Evolutionary conservation across 2,113 vertebrate genomes (phyloP).

Genomic region (Callorhinus ursinus): DNA sequence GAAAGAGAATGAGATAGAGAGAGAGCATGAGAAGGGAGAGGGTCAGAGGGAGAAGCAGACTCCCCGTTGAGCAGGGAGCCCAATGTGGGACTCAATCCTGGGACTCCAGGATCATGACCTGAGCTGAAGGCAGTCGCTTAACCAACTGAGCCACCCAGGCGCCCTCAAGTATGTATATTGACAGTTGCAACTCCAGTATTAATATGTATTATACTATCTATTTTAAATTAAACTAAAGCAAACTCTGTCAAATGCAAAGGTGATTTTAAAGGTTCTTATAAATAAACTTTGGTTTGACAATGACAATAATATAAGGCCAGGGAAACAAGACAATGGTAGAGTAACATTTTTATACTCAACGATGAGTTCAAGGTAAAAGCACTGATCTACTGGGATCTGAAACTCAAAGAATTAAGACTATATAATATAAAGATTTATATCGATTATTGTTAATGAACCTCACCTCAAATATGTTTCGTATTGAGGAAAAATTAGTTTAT

Average conservation of each 20-base stretch:
- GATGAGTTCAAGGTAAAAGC: not conserved
- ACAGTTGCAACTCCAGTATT: not conserved
- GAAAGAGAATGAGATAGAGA: too few relatives aligned
- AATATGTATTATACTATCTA: too few relatives aligned
- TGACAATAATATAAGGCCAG: not conserved
- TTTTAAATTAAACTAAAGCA: not conserved
- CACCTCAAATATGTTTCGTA: not conserved
- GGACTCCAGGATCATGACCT: too few relatives aligned
- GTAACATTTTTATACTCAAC: not conserved
- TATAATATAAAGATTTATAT: not conserved
- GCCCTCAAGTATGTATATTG: not conserved
- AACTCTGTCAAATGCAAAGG: not conserved
- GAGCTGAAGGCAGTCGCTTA: too few relatives aligned
- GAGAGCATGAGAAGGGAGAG: too few relatives aligned
- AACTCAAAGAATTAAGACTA: not conserved
- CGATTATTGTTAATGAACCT: not conserved
- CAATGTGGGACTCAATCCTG: too few relatives aligned
- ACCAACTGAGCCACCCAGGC: too few relatives aligned
- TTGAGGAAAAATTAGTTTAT: not conserved
- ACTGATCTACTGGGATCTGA: not conserved
- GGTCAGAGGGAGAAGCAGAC: too few relatives aligned
- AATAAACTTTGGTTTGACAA: not conserved
- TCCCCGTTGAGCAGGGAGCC: too few relatives aligned
- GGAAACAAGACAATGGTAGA: not conserved
- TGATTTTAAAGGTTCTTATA: not conserved